These are phyloP conservation scores for Chymomyza costata DNA, from an alignment of 1,140 invertebrate genomes.

Conservation along the genomic window DNA sequence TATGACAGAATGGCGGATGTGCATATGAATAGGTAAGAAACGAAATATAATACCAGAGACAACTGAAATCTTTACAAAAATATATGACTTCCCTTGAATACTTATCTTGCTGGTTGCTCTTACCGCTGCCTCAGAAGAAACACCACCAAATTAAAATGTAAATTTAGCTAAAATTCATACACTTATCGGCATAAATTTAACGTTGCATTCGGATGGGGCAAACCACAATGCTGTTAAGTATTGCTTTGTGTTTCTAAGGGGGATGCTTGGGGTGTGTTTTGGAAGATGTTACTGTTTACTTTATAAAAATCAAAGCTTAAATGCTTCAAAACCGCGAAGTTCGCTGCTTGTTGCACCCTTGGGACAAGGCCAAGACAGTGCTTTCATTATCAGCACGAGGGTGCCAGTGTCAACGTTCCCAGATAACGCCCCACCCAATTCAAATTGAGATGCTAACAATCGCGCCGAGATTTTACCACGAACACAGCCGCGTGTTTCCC, in stretches of 20 bases:
- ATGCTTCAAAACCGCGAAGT: constrained; percentile 6
- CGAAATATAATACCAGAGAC: constrained; percentile 2
- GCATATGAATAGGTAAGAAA: constrained; percentile 44
- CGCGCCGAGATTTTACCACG: constrained; percentile 39
- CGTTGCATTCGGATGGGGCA: no score
- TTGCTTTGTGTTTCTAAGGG: constrained; percentile 2
- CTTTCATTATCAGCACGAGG: constrained; percentile 54
- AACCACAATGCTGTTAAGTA: constrained; percentile 43
- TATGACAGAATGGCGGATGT: constrained; percentile 18
- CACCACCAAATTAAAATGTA: constrained; percentile 46
- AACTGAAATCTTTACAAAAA: constrained; percentile 10
- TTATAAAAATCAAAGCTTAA: constrained; percentile 50
- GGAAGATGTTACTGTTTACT: constrained; percentile 13
- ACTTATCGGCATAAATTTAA: constrained; percentile 59
- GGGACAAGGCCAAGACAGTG: constrained; percentile 39
- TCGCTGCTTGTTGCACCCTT: constrained; percentile 47
- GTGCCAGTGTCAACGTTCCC: constrained; percentile 22
- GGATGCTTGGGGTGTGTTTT: neutral
- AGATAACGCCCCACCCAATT: constrained; percentile 15
- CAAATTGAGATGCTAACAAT: constrained; percentile 63
- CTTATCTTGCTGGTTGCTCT: neutral
- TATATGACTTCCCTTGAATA: constrained; percentile 1
- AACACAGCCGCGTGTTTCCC: neutral
- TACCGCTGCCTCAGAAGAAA: no score
- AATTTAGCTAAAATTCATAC: constrained; percentile 60